A percentile compares a stretch with the other conserved stretches of the same genome.
These are phyloP conservation scores for Urocolius indicus DNA, from an alignment of 2,113 vertebrate species.

Conservation along the genomic window DNA sequence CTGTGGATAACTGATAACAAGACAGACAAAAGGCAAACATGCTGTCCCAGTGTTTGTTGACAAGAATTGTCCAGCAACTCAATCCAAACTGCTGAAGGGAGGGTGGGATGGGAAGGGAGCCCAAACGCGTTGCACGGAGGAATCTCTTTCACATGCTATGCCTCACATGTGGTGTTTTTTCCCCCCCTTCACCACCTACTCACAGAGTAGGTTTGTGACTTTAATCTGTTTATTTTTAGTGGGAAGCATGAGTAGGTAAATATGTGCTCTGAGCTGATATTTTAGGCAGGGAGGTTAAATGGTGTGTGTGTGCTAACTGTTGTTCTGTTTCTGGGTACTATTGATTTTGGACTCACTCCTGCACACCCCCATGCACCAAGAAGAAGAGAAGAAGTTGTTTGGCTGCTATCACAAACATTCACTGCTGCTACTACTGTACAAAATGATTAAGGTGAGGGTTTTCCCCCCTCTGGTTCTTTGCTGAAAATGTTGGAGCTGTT, in stretches of 20 bases:
- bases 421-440: neutral
- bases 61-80: neutral
- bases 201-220: neutral
- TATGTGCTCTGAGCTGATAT: neutral
- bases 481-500: neutral
- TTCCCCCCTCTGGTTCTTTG: neutral
- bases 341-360: neutral
- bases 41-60: neutral
- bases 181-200: neutral
- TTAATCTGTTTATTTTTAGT: conserved; percentile 48
- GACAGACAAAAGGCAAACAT: neutral
- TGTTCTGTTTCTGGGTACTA: conserved; percentile 13
- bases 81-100: neutral
- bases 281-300: conserved; percentile 26
- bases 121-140: neutral
- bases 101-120: neutral
- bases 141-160: neutral
- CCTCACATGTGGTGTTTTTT: neutral
- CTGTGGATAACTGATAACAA: neutral
- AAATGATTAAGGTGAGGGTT: neutral
- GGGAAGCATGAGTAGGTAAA: conserved; percentile 9
- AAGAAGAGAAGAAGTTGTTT: neutral
- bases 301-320: neutral
- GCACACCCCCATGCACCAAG: neutral
- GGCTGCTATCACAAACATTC: neutral